Percentiles rank a stretch among this genome's conserved stretches.
Conservation (phyloP, 2,888 invertebrate species). For the Prostheceraeus crozeri region DNA sequence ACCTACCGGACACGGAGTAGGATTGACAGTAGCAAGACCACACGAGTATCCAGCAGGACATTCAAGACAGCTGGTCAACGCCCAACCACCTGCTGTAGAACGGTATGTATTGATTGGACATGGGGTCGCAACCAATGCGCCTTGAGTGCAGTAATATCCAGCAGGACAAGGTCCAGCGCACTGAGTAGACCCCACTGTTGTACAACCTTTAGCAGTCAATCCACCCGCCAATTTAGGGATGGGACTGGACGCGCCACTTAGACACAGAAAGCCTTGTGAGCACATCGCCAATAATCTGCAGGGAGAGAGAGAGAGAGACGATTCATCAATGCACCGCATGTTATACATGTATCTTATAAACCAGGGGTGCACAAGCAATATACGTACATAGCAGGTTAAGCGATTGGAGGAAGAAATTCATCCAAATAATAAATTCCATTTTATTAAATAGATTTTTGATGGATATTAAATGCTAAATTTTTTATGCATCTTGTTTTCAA, state of each 20-base stretch:
- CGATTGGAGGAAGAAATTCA: too few relatives aligned
- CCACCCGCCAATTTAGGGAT: slow-evolving; percentile 44
- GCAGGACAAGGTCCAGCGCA: slow-evolving; percentile 46
- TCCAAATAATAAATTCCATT: too few relatives aligned
- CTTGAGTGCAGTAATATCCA: slow-evolving; percentile 51
- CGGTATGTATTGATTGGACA: slow-evolving; percentile 51
- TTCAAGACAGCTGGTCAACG: slow-evolving; percentile 44
- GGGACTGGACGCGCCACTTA: slow-evolving; percentile 47
- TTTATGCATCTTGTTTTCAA: too few relatives aligned
- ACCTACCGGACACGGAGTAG: slow-evolving; percentile 1
- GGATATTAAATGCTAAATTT: too few relatives aligned
- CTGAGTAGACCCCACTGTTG: too few relatives aligned
- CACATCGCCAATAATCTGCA: too few relatives aligned
- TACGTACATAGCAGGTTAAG: too few relatives aligned
- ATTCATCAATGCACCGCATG: too few relatives aligned
- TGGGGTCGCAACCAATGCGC: slow-evolving; percentile 45
- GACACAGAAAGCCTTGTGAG: slow-evolving; percentile 50
- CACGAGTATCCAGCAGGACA: slow-evolving; percentile 47
- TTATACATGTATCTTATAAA: too few relatives aligned
- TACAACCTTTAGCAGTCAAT: slow-evolving; percentile 49
- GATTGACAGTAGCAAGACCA: slow-evolving; percentile 37
- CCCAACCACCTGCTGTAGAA: slow-evolving; percentile 45
- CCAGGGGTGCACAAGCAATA: too few relatives aligned
- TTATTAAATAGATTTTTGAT: too few relatives aligned
- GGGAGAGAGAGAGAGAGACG: too few relatives aligned